Percentiles rank a stretch among this genome's conserved stretches.
Evolutionary conservation across 2,113 vertebrate genomes (phyloP).

Genomic region (Indicator maculatus): DNA sequence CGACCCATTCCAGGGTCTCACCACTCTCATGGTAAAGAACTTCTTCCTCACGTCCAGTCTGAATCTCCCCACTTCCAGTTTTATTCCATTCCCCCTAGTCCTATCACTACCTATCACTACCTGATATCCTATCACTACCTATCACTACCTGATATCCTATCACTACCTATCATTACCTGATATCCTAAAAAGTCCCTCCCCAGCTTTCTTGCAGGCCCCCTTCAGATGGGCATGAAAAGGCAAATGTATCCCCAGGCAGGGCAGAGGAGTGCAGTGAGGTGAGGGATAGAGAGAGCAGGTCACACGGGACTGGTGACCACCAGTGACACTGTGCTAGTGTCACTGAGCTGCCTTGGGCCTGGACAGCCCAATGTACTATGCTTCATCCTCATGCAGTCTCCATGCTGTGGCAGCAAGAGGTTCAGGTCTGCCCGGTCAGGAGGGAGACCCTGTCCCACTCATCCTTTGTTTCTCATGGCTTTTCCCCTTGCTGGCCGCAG

Average conservation of each 20-base stretch:
- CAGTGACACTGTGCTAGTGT: rapidly evolving
- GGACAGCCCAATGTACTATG: background rate
- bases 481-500: background rate
- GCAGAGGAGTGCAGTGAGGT: background rate
- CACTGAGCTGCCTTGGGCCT: background rate
- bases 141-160: too few species aligned
- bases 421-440: background rate
- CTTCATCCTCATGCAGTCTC: background rate
- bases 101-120: too few species aligned
- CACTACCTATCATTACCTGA: too few species aligned
- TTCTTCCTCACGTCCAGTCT: too few species aligned
- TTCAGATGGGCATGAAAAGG: background rate
- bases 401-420: background rate
- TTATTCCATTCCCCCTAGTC: too few species aligned
- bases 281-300: background rate
- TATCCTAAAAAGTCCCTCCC: too few species aligned
- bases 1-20: too few species aligned
- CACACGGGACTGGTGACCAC: background rate
- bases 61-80: too few species aligned
- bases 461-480: background rate
- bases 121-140: too few species aligned
- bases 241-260: background rate
- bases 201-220: too few species aligned
- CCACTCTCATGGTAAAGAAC: too few species aligned
- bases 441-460: background rate